phyloP scores from a whole-genome alignment of 1,140 invertebrate genomes.

The Hormaphis cornu region DNA sequence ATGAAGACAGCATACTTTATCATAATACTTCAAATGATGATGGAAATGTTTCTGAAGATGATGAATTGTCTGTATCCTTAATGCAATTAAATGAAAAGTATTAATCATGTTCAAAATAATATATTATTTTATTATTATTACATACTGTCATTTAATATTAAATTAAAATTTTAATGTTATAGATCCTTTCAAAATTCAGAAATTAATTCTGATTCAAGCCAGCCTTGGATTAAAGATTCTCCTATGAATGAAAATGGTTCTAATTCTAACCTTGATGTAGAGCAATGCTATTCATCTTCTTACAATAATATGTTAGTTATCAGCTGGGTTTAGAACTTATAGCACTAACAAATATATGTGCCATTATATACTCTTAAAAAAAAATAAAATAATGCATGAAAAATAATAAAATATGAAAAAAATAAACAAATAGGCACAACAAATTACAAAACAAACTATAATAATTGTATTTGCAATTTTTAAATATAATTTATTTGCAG shows the following conservation, averaged over 20 bases:
- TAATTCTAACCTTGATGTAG: neutral
- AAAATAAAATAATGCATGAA: no score
- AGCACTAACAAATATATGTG: no score
- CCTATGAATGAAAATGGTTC: neutral
- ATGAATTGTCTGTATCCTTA: constrained; percentile 1
- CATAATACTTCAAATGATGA: neutral
- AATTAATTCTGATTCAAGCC: neutral
- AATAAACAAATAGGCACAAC: no score
- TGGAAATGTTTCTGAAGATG: neutral
- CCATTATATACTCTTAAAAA: no score
- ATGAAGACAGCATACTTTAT: neutral
- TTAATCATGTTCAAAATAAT: neutral
- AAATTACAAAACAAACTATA: no score
- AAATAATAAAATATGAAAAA: no score
- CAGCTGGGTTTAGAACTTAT: neutral
- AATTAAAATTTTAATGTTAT: neutral
- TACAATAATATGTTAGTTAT: neutral
- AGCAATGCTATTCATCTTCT: neutral
- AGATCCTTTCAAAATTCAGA: neutral
- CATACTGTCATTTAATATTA: neutral
- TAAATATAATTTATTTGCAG: no score
- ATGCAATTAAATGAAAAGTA: constrained; percentile 16
- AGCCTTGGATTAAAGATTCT: neutral
- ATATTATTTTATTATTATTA: neutral
- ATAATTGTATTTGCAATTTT: no score